Evolutionary conservation across 53 echinoderm and acorn worm species (phyloP).

Genomic region (Apostichopus leukothele): DNA sequence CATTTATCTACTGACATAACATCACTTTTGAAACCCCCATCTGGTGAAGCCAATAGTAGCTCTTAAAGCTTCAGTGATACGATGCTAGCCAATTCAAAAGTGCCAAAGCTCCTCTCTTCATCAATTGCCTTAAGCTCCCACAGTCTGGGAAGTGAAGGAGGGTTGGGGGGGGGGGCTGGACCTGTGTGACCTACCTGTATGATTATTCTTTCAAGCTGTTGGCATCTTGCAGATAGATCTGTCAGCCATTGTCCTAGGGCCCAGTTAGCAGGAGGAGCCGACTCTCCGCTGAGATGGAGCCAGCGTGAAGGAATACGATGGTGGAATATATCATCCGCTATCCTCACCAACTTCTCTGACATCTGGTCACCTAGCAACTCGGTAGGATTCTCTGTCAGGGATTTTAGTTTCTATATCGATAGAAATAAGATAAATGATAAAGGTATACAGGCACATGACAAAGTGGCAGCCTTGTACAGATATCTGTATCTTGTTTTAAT

Average conservation of each 20-base stretch:
- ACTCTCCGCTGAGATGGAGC: conserved; percentile 82
- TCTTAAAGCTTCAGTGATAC: too few species aligned
- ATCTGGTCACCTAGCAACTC: conserved; percentile 91
- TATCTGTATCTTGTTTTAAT: too few species aligned
- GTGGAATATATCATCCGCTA: conserved; percentile 91
- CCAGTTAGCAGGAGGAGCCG: conserved; percentile 94
- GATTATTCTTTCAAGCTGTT: conserved; percentile 95
- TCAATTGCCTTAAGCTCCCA: too few species aligned
- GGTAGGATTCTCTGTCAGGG: conserved; percentile 89
- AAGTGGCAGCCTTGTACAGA: too few species aligned
- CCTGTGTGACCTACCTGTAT: conserved; percentile 51
- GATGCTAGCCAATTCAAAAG: not conserved
- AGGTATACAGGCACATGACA: too few species aligned
- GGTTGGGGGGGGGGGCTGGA: too few species aligned
- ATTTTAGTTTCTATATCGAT: conserved; percentile 71
- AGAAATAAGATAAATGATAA: conserved; percentile 2
- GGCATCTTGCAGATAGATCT: conserved; percentile 80
- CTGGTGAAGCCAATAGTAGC: too few species aligned
- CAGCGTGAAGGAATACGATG: conserved; percentile 86
- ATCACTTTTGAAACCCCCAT: too few species aligned
- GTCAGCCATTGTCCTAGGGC: conserved; percentile 74
- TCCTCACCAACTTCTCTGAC: conserved; percentile 80
- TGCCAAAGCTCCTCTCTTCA: not conserved
- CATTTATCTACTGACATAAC: too few species aligned
- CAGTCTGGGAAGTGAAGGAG: too few species aligned